Evolutionary conservation across 2,888 invertebrate species (phyloP).

Genomic region (Nyleta sp.): DNA sequence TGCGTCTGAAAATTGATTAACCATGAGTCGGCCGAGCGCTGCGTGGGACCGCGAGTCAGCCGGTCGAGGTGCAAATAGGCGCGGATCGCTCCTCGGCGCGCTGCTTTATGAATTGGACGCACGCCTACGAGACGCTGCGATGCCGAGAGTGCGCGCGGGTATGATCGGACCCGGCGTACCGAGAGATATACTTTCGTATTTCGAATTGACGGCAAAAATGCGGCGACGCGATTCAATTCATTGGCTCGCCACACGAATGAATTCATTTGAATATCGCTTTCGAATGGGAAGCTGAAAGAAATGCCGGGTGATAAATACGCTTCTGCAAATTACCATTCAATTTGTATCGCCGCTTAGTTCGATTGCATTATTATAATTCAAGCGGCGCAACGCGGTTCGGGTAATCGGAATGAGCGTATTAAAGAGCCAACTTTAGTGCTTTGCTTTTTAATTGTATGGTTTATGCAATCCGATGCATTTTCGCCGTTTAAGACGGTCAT

Average conservation of each 20-base stretch:
- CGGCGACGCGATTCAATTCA: conserved; percentile 39
- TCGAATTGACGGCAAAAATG: conserved; percentile 21
- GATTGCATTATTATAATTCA: too few relatives aligned
- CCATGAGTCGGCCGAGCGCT: conserved; percentile 66
- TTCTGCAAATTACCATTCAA: conserved; percentile 2
- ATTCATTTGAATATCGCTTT: conserved; percentile 12
- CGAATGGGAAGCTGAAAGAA: neutral
- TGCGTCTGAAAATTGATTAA: conserved; percentile 75
- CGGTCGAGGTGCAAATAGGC: conserved; percentile 55
- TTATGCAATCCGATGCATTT: too few relatives aligned
- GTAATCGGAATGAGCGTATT: too few relatives aligned
- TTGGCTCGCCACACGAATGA: conserved; percentile 6
- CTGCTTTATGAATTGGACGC: conserved; percentile 63
- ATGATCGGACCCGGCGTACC: conserved; percentile 20
- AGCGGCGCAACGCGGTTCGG: too few relatives aligned
- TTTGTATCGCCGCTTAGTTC: conserved; percentile 7
- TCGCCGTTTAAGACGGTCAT: too few relatives aligned
- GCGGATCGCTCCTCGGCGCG: conserved; percentile 43
- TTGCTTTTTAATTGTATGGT: too few relatives aligned
- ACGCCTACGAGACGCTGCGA: conserved; percentile 52
- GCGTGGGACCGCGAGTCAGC: conserved; percentile 68
- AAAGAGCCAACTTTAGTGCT: too few relatives aligned
- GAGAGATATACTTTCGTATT: conserved; percentile 16
- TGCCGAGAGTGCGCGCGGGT: conserved; percentile 4
- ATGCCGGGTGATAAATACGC: neutral